Evolutionary conservation across 2,797 vertebrate genomes (phyloP).

Genomic region (Pseudotriccus pelzelni): DNA sequence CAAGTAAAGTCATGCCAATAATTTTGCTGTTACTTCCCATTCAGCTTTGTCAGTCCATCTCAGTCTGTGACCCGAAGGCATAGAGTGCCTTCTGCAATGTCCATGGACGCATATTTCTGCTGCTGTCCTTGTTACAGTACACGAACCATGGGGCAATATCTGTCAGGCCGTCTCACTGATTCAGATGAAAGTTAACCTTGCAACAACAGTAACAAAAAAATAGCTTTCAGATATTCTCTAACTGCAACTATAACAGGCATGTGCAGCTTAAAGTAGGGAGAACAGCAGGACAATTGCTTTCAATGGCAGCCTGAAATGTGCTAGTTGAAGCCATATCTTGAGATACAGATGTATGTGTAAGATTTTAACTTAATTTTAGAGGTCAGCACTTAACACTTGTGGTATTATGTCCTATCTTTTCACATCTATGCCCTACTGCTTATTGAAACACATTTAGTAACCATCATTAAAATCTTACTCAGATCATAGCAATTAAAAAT

Average conservation of each 20-base stretch:
- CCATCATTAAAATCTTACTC: neutral
- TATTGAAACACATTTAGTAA: neutral
- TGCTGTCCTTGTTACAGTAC: neutral
- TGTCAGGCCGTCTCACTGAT: neutral
- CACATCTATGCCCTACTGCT: neutral
- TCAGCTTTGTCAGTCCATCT: neutral
- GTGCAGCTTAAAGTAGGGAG: neutral
- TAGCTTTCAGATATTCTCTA: neutral
- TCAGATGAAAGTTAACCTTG: neutral
- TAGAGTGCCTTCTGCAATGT: neutral
- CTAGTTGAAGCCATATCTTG: neutral
- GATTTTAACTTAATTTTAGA: neutral
- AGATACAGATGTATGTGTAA: accelerated
- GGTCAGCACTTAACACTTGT: too few species aligned
- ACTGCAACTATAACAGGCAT: neutral
- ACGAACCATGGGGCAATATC: neutral
- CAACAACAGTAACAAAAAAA: neutral
- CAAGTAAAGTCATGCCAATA: neutral
- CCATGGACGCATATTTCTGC: accelerated
- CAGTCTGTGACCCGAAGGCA: accelerated
- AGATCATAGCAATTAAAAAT: neutral
- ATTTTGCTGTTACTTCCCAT: neutral
- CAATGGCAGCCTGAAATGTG: neutral
- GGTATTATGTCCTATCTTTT: neutral
- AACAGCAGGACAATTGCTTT: neutral